Evolutionary conservation across 2,797 vertebrate genomes (phyloP).

Genomic region (Gouania willdenowi): DNA sequence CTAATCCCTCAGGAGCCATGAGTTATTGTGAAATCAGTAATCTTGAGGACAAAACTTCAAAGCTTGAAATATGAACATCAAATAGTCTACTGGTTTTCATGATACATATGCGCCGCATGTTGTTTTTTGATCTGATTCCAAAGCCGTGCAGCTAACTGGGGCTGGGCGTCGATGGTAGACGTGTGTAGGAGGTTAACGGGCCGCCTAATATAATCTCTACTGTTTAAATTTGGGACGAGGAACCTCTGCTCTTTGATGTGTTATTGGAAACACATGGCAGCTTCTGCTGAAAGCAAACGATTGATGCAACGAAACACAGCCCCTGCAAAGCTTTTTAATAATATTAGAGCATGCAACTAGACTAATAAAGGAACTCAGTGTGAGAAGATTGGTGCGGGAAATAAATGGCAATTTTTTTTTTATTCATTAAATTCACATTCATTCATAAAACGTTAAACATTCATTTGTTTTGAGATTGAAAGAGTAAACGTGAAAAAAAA

Average conservation of each 20-base stretch:
- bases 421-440: too few species aligned
- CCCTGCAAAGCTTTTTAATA: too few species aligned
- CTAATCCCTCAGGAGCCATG: conserved; percentile 12
- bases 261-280: conserved; percentile 50
- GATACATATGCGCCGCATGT: conserved; percentile 18
- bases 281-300: conserved; percentile 45
- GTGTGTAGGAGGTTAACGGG: conserved; percentile 37
- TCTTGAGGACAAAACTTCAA: conserved; percentile 38
- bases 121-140: conserved; percentile 42
- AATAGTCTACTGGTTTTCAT: conserved; percentile 26
- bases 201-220: conserved; percentile 33
- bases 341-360: background rate
- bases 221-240: conserved; percentile 37
- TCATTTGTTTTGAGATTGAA: too few species aligned
- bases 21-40: conserved; percentile 33
- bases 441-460: too few species aligned
- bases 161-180: conserved; percentile 3
- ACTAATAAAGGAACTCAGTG: too few species aligned
- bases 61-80: conserved; percentile 39
- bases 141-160: conserved; percentile 3
- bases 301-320: too few species aligned
- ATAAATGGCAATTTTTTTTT: too few species aligned
- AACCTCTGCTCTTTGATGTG: conserved; percentile 29
- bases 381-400: too few species aligned
- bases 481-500: too few species aligned